These are phyloP conservation scores for Azemiops feae DNA, from an alignment of 2,113 vertebrate genomes.

Conservation along the genomic window DNA sequence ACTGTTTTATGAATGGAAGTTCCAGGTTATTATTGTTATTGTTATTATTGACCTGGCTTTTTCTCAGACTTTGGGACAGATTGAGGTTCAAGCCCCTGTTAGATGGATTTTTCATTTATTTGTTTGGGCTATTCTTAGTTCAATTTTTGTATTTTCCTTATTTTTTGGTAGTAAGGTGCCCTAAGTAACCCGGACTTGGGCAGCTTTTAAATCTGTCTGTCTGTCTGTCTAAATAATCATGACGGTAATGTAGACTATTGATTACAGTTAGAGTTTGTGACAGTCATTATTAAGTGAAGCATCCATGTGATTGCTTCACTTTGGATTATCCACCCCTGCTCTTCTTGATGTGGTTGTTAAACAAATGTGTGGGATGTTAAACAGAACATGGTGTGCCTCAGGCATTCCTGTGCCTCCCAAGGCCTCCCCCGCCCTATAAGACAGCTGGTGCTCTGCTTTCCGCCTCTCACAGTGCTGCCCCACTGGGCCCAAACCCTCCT, in stretches of 20 bases:
- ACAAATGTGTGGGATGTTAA: neutral
- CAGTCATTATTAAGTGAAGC: neutral
- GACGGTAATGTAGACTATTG: neutral
- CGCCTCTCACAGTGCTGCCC: neutral
- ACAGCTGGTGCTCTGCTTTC: neutral
- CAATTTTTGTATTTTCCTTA: neutral
- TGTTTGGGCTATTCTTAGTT: neutral
- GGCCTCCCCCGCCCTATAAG: neutral
- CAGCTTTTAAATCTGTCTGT: neutral
- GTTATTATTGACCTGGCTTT: neutral
- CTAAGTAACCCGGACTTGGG: neutral
- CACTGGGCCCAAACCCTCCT: neutral
- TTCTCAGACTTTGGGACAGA: neutral
- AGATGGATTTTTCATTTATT: neutral
- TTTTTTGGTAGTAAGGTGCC: neutral
- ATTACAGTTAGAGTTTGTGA: neutral
- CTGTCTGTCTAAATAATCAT: neutral
- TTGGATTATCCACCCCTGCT: neutral
- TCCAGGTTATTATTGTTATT: neutral
- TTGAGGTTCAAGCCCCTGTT: neutral
- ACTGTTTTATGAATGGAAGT: neutral
- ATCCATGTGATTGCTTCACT: neutral
- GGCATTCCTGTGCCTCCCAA: neutral
- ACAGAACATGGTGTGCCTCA: neutral
- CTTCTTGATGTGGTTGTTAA: neutral